Conservation (phyloP, 2,888 invertebrate species). For the Lochmaea crataegi region DNA sequence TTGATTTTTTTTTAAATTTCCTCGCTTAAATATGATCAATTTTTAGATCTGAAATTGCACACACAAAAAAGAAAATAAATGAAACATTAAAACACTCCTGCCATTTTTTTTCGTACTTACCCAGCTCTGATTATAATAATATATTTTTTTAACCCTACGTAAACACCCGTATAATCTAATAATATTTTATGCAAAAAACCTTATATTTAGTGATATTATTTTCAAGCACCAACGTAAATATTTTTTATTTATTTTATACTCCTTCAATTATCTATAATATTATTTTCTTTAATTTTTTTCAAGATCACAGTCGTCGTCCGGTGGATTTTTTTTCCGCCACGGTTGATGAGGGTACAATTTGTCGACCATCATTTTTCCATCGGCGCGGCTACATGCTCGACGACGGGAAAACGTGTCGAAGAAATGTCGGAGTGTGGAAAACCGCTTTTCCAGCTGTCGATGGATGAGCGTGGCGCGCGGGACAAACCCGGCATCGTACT, state of each 20-base stretch:
- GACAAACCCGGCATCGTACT: conserved; percentile 61
- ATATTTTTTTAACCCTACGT: conserved; percentile 17
- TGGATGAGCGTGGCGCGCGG: conserved; percentile 49
- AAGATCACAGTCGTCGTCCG: conserved; percentile 21
- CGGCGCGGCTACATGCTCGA: conserved; percentile 24
- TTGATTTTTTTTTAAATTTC: too few relatives aligned
- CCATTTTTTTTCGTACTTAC: conserved; percentile 17
- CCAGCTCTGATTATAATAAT: conserved; percentile 24
- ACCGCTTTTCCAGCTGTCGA: conserved; percentile 21
- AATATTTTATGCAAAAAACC: conserved; percentile 35
- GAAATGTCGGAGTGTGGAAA: conserved; percentile 17
- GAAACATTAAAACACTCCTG: background rate
- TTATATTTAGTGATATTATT: conserved; percentile 35
- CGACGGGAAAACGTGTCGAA: conserved; percentile 12
- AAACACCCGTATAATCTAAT: conserved; percentile 35
- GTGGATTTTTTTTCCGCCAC: conserved; percentile 55
- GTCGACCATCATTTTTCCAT: conserved; percentile 39
- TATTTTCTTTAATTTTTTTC: background rate
- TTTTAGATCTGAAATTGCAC: background rate
- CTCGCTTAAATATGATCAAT: too few relatives aligned
- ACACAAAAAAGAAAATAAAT: background rate
- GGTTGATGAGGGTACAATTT: conserved; percentile 54
- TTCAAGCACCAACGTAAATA: conserved; percentile 38
- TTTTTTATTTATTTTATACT: conserved; percentile 10
- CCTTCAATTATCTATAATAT: conserved; percentile 5